Percentiles rank a stretch among this genome's conserved stretches.
Conservation (phyloP, 2,888 invertebrate genomes). For the Nemotelus nigrinus region DNA sequence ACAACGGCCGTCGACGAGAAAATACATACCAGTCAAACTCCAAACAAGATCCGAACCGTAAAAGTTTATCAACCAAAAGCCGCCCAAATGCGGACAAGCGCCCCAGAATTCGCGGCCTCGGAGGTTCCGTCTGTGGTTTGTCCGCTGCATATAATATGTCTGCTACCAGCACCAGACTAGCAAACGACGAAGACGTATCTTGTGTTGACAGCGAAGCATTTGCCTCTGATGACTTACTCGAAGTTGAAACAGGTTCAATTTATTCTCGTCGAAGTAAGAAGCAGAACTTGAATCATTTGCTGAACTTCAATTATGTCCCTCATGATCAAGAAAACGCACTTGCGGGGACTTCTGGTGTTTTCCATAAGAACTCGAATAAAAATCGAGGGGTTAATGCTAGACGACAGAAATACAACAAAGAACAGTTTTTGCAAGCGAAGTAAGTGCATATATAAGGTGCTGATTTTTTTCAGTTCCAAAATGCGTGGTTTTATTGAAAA, state of each 20-base stretch:
- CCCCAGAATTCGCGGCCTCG: slow-evolving; percentile 62
- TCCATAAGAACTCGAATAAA: slow-evolving; percentile 51
- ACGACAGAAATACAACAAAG: slow-evolving; percentile 84
- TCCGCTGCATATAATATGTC: slow-evolving; percentile 51
- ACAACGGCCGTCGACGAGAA: slow-evolving; percentile 61
- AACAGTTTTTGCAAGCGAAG: slow-evolving; percentile 95
- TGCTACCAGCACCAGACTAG: slow-evolving; percentile 63
- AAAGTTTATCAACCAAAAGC: slow-evolving; percentile 65
- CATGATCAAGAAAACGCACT: slow-evolving; percentile 64
- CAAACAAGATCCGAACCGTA: slow-evolving; percentile 73
- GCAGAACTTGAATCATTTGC: slow-evolving; percentile 91
- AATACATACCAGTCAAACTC: slow-evolving; percentile 65
- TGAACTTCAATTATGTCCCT: slow-evolving; percentile 88
- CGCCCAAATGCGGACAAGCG: slow-evolving; percentile 75
- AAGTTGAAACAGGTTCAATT: slow-evolving; percentile 84
- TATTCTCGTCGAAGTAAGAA: slow-evolving; percentile 87
- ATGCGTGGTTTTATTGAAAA: too few relatives aligned
- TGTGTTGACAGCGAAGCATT: slow-evolving; percentile 50
- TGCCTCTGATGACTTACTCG: slow-evolving; percentile 60
- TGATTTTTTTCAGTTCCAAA: background rate
- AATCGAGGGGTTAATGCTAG: slow-evolving; percentile 58
- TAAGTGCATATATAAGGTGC: slow-evolving; percentile 65
- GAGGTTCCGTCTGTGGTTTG: slow-evolving; percentile 57
- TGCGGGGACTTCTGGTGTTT: slow-evolving; percentile 50
- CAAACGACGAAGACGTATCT: slow-evolving; percentile 58